Percentiles rank a stretch among this genome's conserved stretches.
phyloP scores from a whole-genome alignment of 2,797 vertebrate genomes.

The Rousettus madagascariensis region DNA sequence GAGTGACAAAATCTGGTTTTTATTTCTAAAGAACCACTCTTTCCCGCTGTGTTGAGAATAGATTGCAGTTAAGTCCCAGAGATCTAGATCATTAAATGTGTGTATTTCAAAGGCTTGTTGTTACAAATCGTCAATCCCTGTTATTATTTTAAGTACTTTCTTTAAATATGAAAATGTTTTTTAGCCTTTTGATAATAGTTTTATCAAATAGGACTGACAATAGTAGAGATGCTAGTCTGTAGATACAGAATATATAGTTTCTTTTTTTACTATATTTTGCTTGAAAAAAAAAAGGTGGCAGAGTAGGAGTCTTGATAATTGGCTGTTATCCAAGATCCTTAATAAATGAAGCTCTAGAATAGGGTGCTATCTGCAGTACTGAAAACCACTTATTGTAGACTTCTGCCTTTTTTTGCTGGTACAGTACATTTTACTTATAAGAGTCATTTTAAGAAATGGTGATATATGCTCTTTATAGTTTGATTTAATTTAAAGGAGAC shows the following conservation, averaged over 20 bases:
- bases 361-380: neutral
- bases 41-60: neutral
- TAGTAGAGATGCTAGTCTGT: neutral
- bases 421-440: neutral
- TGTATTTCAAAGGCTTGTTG: neutral
- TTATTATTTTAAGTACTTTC: neutral
- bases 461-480: neutral
- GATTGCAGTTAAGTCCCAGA: neutral
- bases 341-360: neutral
- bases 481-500: constrained; percentile 20
- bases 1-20: neutral
- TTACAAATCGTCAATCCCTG: neutral
- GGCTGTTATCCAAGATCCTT: neutral
- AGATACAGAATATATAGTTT: neutral
- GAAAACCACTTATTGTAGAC: neutral
- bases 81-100: neutral
- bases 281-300: neutral
- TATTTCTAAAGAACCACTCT: neutral
- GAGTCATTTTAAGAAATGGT: neutral
- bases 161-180: neutral
- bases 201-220: neutral
- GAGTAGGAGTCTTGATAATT: neutral
- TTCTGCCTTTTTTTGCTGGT: neutral
- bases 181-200: neutral
- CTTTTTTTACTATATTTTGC: neutral